phyloP scores from a whole-genome alignment of 30 jellyfish, hydroid and myxozoan genomes.

The Chironex yamaguchii region DNA sequence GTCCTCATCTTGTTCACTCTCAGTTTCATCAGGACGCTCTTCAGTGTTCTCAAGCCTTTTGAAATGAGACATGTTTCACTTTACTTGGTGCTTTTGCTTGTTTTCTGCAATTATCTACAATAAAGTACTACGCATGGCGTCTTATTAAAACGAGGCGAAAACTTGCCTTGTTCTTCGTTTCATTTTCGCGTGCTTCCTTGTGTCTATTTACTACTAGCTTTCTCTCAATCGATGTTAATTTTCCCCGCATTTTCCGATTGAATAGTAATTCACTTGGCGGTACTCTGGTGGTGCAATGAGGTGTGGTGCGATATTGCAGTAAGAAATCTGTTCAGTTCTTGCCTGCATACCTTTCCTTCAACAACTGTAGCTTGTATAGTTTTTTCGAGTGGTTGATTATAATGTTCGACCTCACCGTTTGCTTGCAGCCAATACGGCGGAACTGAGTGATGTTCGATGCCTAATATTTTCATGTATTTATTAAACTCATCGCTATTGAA shows the following conservation, averaged over 20 bases:
- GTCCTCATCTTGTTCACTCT: background rate
- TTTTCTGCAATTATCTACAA: slow-evolving; percentile 29
- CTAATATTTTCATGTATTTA: background rate
- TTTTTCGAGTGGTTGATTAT: slow-evolving; percentile 39
- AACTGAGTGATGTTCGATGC: slow-evolving; percentile 17
- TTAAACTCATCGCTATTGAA: slow-evolving; percentile 29
- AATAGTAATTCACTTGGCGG: slow-evolving; percentile 39
- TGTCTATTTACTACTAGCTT: slow-evolving; percentile 29
- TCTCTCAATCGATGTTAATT: slow-evolving; percentile 15
- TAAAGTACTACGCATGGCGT: slow-evolving; percentile 19
- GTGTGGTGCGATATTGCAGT: slow-evolving; percentile 64
- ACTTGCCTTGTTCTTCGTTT: slow-evolving; percentile 4
- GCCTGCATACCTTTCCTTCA: slow-evolving; percentile 69
- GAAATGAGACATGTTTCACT: slow-evolving; percentile 22
- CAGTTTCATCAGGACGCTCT: background rate
- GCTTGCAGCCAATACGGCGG: slow-evolving; percentile 40
- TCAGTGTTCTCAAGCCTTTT: background rate
- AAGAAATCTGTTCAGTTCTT: slow-evolving; percentile 52
- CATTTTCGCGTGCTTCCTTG: slow-evolving; percentile 42
- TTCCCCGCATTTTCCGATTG: slow-evolving; percentile 36
- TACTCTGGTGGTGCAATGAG: slow-evolving; percentile 43
- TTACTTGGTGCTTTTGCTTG: background rate
- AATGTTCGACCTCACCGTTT: slow-evolving; percentile 54
- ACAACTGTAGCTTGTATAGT: slow-evolving; percentile 42
- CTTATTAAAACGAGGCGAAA: slow-evolving; percentile 17